phyloP scores from a whole-genome alignment of 2,113 vertebrate species.

The Sorex araneus region DNA sequence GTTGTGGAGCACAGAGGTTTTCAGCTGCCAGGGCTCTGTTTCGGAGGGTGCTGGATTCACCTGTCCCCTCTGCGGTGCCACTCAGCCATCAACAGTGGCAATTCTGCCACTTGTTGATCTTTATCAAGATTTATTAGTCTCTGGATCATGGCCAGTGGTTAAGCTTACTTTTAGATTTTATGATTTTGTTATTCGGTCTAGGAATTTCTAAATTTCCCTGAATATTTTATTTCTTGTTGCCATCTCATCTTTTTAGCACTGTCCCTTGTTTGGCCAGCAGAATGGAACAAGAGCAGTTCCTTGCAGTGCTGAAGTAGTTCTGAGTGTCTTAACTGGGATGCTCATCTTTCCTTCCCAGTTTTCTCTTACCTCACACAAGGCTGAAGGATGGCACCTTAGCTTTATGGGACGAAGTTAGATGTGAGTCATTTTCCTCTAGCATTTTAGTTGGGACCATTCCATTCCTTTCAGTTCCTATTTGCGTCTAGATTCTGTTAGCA shows the following conservation, averaged over 20 bases:
- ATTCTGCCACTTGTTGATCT: no score
- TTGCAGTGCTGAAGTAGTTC: neutral
- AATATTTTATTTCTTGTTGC: neutral
- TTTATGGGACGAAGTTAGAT: neutral
- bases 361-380: neutral
- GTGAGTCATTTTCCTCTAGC: neutral
- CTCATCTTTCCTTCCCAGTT: neutral
- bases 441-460: neutral
- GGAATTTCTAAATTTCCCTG: neutral
- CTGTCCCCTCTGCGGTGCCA: no score
- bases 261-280: neutral
- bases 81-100: no score
- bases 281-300: neutral
- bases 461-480: neutral
- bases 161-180: no score
- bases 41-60: no score
- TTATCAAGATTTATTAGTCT: no score
- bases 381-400: neutral
- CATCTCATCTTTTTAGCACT: neutral
- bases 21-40: no score
- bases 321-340: neutral
- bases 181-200: no score
- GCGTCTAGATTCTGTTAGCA: constrained; percentile 23
- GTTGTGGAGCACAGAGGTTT: no score
- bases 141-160: neutral